These are phyloP conservation scores for Notarius lentiginosus DNA, from an alignment of 2,113 vertebrate species.

Conservation along the genomic window DNA sequence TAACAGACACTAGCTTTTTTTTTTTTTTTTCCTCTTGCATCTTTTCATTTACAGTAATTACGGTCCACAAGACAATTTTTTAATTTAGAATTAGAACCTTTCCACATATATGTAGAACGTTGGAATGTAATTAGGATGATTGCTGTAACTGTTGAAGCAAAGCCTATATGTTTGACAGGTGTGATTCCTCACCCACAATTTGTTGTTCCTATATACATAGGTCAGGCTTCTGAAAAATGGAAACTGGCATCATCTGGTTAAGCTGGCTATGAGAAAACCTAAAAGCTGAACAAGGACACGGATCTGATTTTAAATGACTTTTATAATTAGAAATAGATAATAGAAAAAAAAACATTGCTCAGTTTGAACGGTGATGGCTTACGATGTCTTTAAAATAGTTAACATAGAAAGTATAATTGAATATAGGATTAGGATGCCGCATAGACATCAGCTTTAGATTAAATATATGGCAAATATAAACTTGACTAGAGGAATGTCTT, in stretches of 20 bases:
- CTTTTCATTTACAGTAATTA: not conserved
- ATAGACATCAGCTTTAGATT: not conserved
- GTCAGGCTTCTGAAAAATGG: not conserved
- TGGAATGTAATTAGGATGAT: not conserved
- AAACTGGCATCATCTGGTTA: not conserved
- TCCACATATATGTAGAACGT: not conserved
- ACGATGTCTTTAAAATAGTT: not conserved
- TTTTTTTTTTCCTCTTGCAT: not conserved
- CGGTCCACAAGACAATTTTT: not conserved
- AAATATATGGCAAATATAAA: not conserved
- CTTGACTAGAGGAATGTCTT: not conserved
- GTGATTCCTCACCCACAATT: not conserved
- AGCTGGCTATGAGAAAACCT: not conserved
- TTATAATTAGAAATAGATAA: not conserved
- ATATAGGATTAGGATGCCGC: not conserved
- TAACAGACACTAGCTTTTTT: not conserved
- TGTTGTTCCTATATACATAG: not conserved
- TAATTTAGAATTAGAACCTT: not conserved
- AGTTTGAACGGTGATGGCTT: not conserved
- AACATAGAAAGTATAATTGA: not conserved
- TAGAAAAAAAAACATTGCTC: not conserved
- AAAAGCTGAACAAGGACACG: not conserved
- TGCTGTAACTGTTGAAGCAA: not conserved
- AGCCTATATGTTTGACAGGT: not conserved
- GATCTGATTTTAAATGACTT: not conserved